A percentile compares a stretch with the other conserved stretches of the same genome.
Evolutionary conservation across 2,113 vertebrate species (phyloP).

Genomic region (Geococcyx californianus): DNA sequence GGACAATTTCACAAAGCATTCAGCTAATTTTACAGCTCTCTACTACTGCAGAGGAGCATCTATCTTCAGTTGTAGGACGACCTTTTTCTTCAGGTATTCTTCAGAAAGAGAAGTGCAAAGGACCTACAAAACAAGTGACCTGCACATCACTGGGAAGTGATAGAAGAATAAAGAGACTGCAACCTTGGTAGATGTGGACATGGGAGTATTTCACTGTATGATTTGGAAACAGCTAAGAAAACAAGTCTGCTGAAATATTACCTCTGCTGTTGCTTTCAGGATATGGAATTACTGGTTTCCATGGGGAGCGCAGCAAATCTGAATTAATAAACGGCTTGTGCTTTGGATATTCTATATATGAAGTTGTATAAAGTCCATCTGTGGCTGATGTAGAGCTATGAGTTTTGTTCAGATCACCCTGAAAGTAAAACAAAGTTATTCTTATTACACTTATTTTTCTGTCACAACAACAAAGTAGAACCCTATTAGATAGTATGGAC

Average conservation of each 20-base stretch:
- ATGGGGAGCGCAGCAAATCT: slow-evolving; percentile 71
- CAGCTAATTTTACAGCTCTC: not conserved
- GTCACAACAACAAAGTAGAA: not conserved
- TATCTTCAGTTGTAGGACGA: not conserved
- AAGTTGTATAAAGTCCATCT: slow-evolving; percentile 77
- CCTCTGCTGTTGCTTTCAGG: slow-evolving; percentile 93
- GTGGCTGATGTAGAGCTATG: slow-evolving; percentile 37
- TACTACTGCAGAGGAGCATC: not conserved
- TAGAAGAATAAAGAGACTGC: not conserved
- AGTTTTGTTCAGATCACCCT: slow-evolving; percentile 47
- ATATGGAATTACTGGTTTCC: slow-evolving; percentile 82
- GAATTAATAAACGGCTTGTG: slow-evolving; percentile 84
- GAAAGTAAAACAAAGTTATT: slow-evolving; percentile 44
- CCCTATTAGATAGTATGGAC: rapidly evolving
- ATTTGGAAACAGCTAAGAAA: not conserved
- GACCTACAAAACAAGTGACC: not conserved
- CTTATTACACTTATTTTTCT: not conserved
- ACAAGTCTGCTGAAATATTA: slow-evolving; percentile 43
- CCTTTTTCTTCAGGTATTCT: not conserved
- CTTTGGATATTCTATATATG: slow-evolving; percentile 84
- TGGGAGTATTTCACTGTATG: not conserved
- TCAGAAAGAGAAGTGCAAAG: not conserved
- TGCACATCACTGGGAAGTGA: not conserved
- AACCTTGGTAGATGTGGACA: not conserved
- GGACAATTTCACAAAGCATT: not conserved